These are phyloP conservation scores for Myotis brandtii DNA, from an alignment of 2,113 vertebrate genomes.

Conservation along the genomic window DNA sequence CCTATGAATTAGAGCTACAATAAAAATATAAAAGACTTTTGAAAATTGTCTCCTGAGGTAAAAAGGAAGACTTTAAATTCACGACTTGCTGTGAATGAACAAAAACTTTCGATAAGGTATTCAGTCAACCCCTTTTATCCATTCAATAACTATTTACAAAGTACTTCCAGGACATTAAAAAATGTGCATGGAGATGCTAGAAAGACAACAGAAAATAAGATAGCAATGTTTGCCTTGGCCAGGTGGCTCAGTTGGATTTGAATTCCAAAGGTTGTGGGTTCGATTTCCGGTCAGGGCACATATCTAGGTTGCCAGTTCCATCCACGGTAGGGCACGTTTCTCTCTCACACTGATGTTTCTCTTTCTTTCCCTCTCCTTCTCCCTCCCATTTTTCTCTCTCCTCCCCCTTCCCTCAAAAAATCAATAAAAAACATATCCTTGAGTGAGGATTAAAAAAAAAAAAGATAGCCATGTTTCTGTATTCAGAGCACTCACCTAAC, in stretches of 20 bases:
- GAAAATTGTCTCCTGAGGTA: neutral
- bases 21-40: conserved; percentile 15
- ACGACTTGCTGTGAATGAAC: neutral
- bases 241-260: neutral
- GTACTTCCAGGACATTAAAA: neutral
- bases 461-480: neutral
- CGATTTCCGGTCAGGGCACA: neutral
- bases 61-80: conserved; percentile 21
- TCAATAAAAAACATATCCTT: neutral
- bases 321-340: neutral
- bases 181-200: neutral
- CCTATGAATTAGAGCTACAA: conserved; percentile 41
- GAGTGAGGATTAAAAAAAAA: neutral
- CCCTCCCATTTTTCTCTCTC: neutral
- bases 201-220: neutral
- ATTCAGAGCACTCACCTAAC: neutral
- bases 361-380: neutral
- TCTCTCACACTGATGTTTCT: neutral
- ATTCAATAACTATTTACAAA: neutral
- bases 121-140: neutral
- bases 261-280: neutral
- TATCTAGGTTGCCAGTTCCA: neutral
- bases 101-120: neutral
- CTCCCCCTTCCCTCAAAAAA: neutral
- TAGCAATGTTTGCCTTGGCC: neutral